phyloP scores from a whole-genome alignment of 2,797 vertebrate species.

The Neoniphon sammara region DNA sequence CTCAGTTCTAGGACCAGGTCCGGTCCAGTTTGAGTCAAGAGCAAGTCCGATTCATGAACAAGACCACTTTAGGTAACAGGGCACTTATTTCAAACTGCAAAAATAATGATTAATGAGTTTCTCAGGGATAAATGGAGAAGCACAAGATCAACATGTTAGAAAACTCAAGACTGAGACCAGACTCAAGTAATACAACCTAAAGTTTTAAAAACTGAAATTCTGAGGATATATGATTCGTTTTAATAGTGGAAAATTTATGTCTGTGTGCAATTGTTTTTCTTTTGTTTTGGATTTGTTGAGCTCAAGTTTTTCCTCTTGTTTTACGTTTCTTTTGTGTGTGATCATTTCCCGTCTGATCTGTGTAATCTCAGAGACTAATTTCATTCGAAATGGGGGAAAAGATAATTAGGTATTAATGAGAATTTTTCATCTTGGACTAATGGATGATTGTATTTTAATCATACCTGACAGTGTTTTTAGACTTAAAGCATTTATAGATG shows the following conservation, averaged over 20 bases:
- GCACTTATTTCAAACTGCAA: too few relatives aligned
- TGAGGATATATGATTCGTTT: conserved; percentile 14
- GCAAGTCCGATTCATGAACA: too few relatives aligned
- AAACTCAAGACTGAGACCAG: too few relatives aligned
- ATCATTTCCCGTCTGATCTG: conserved; percentile 11
- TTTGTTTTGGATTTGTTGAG: neutral
- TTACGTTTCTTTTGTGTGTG: conserved; percentile 22
- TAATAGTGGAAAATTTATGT: conserved; percentile 67
- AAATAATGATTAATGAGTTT: too few relatives aligned
- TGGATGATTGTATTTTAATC: conserved; percentile 1
- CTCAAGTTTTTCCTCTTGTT: neutral
- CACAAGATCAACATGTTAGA: too few relatives aligned
- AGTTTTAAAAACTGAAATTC: too few relatives aligned
- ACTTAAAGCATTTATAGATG: conserved; percentile 15
- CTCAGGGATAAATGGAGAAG: too few relatives aligned
- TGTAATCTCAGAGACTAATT: neutral
- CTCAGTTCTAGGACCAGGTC: neutral
- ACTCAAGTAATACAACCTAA: too few relatives aligned
- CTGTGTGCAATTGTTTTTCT: conserved; percentile 9
- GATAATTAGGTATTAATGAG: neutral
- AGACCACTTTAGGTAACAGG: too few relatives aligned
- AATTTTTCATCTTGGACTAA: neutral
- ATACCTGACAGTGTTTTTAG: neutral
- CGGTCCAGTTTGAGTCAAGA: neutral
- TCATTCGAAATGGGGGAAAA: neutral